These are phyloP conservation scores for Diaprepes abbreviatus DNA, from an alignment of 2,888 invertebrate genomes.

Conservation along the genomic window DNA sequence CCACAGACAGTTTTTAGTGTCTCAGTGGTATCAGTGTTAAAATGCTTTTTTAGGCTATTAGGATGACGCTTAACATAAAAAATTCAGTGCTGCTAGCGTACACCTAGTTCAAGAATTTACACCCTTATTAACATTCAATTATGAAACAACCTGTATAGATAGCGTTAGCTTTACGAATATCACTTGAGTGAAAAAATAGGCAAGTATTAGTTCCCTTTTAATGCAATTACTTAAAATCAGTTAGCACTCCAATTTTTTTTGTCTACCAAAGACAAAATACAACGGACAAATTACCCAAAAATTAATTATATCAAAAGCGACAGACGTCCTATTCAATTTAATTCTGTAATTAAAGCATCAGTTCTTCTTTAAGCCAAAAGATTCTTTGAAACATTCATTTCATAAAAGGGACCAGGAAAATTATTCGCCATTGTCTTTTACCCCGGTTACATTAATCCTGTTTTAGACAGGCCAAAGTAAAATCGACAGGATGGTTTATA, in stretches of 20 bases:
- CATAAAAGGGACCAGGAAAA: conserved; percentile 20
- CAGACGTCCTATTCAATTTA: conserved; percentile 32
- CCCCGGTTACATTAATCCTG: conserved; percentile 8
- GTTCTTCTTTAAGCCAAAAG: conserved; percentile 30
- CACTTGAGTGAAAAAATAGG: too few species aligned
- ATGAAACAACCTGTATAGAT: too few species aligned
- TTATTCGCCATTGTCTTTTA: conserved; percentile 23
- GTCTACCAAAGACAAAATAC: conserved; percentile 10
- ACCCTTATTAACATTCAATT: too few species aligned
- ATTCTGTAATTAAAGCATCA: conserved; percentile 24
- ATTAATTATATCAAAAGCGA: conserved; percentile 37
- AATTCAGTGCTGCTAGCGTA: too few species aligned
- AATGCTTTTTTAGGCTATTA: too few species aligned
- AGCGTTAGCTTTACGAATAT: too few species aligned
- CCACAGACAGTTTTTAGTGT: too few species aligned
- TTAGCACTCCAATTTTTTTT: background rate
- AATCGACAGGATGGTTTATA: conserved; percentile 1
- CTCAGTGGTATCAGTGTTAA: too few species aligned
- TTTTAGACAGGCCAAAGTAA: background rate
- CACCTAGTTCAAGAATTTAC: too few species aligned
- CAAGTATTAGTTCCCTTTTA: conserved; percentile 4
- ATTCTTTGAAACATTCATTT: conserved; percentile 32
- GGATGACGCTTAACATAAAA: too few species aligned
- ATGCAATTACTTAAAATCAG: background rate
- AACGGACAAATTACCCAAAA: conserved; percentile 31